Evolutionary conservation across 1,140 invertebrate genomes (phyloP).

Genomic region (Atta colombica): DNA sequence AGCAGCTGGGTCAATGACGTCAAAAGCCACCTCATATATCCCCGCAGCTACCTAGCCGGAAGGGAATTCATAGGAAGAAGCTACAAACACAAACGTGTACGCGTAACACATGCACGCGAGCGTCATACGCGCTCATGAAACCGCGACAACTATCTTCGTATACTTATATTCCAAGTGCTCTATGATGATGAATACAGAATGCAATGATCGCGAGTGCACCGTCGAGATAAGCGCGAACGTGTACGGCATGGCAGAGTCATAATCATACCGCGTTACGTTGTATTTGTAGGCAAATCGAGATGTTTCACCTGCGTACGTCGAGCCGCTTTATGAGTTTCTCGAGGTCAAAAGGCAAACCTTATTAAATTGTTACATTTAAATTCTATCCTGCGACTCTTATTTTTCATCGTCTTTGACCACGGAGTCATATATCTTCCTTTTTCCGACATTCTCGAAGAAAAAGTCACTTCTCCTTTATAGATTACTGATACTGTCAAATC

Average conservation of each 20-base stretch:
- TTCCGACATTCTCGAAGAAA: neutral
- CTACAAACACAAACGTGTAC: neutral
- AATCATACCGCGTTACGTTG: conserved; percentile 24
- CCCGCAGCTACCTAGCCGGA: conserved; percentile 26
- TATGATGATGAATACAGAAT: conserved; percentile 61
- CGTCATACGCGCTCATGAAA: neutral
- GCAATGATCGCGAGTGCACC: conserved; percentile 2
- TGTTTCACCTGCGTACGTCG: conserved; percentile 26
- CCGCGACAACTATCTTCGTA: conserved; percentile 50
- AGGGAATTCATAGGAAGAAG: conserved; percentile 49
- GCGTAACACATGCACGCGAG: neutral
- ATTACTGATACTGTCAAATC: no score
- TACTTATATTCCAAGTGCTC: conserved; percentile 39
- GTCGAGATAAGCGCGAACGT: conserved; percentile 14
- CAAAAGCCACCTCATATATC: conserved; percentile 46
- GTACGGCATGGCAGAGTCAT: conserved; percentile 10
- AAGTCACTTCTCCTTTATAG: neutral
- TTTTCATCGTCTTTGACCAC: neutral
- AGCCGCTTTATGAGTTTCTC: neutral
- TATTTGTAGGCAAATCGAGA: conserved; percentile 40
- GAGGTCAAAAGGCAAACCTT: neutral
- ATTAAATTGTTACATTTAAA: conserved; percentile 12
- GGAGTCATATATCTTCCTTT: neutral
- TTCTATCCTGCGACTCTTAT: neutral
- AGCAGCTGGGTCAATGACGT: conserved; percentile 65